Percentiles rank a stretch among this genome's conserved stretches.
phyloP scores from a whole-genome alignment of 1,140 invertebrate species.

The Listronotus bonariensis region DNA sequence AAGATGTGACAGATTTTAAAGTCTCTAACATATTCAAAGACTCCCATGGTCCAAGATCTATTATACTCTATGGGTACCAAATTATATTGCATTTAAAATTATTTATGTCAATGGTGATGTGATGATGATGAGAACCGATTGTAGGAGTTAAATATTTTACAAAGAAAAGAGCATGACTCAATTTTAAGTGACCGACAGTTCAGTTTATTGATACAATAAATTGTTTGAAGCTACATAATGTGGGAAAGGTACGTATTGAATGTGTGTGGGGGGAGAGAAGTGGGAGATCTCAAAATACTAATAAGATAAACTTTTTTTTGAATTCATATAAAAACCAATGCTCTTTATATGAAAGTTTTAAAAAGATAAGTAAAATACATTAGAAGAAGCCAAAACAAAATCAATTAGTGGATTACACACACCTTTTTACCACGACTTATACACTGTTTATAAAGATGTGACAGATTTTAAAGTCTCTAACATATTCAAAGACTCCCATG shows the following conservation, averaged over 20 bases:
- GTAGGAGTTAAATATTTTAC: slow-evolving; percentile 4
- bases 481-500: slow-evolving; percentile 8
- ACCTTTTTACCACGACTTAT: slow-evolving; percentile 15
- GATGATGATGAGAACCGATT: background rate
- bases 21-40: slow-evolving; percentile 11
- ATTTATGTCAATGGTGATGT: background rate
- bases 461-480: slow-evolving; percentile 8
- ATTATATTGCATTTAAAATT: slow-evolving; percentile 5
- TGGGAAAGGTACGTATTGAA: too few relatives aligned
- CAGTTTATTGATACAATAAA: too few relatives aligned
- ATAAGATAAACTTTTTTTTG: too few relatives aligned
- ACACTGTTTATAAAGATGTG: slow-evolving; percentile 11
- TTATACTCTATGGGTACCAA: slow-evolving; percentile 5
- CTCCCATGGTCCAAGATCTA: slow-evolving; percentile 3
- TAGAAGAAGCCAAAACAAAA: too few relatives aligned
- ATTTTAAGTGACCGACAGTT: too few relatives aligned
- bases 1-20: slow-evolving; percentile 16
- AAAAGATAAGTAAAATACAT: too few relatives aligned
- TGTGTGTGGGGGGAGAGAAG: too few relatives aligned
- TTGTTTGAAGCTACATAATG: too few relatives aligned
- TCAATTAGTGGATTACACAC: too few relatives aligned
- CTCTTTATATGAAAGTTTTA: too few relatives aligned
- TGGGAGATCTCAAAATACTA: too few relatives aligned
- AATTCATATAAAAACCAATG: too few relatives aligned
- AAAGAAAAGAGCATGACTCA: slow-evolving; percentile 2